Evolutionary conservation across 2,797 vertebrate genomes (phyloP).

Genomic region (Enteromius radiatus): DNA sequence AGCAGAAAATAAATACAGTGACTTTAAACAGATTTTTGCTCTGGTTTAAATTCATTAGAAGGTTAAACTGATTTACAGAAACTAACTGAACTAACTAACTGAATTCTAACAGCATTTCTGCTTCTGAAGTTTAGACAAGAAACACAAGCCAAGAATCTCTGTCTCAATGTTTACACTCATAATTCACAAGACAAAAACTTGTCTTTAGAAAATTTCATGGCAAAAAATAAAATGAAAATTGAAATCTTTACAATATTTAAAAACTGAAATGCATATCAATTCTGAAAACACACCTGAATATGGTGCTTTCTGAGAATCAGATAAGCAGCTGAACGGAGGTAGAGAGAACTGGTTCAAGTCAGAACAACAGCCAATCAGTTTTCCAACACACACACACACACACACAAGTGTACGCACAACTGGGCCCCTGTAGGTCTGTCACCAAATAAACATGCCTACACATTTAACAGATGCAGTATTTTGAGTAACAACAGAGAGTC

Average conservation of each 20-base stretch:
- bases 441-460: conserved; percentile 58
- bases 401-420: conserved; percentile 20
- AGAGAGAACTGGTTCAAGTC: conserved; percentile 48
- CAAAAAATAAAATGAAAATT: background rate
- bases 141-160: background rate
- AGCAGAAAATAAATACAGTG: background rate
- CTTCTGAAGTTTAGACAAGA: background rate
- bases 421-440: conserved; percentile 47
- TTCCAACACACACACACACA: background rate
- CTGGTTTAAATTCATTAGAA: no score
- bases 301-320: conserved; percentile 43
- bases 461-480: conserved; percentile 55
- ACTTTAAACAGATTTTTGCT: background rate
- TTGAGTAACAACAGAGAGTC: conserved; percentile 58
- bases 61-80: background rate
- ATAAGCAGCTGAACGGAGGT: conserved; percentile 51
- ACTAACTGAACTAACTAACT: background rate
- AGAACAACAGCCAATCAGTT: conserved; percentile 39
- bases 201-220: background rate
- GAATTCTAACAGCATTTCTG: background rate
- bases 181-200: background rate
- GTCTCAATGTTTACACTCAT: background rate
- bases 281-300: conserved; percentile 17
- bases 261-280: background rate
- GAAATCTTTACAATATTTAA: background rate